Conservation (phyloP, 2,797 vertebrate genomes). For the Simalia tracyae region DNA sequence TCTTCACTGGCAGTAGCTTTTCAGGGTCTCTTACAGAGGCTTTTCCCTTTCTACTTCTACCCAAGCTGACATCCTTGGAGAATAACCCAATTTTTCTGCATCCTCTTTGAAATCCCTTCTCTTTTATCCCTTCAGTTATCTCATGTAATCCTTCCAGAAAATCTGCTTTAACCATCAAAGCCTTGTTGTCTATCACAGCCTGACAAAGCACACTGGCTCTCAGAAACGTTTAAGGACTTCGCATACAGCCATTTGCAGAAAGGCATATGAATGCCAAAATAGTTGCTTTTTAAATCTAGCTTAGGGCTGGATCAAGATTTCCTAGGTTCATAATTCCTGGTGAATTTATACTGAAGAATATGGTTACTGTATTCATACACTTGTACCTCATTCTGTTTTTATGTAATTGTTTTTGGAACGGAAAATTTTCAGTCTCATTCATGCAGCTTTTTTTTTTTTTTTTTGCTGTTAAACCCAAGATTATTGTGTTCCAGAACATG, state of each 20-base stretch:
- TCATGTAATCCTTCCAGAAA: not conserved
- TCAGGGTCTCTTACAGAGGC: not conserved
- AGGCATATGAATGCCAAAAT: not conserved
- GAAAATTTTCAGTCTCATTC: not conserved
- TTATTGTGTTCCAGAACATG: slow-evolving; percentile 6
- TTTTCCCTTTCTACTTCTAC: not conserved
- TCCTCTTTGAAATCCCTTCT: not conserved
- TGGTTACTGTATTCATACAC: not conserved
- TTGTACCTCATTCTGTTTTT: not conserved
- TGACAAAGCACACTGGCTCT: not conserved
- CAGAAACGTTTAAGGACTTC: not conserved
- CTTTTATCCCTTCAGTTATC: not conserved
- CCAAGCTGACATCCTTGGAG: not conserved
- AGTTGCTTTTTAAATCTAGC: not conserved
- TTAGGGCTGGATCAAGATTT: not conserved
- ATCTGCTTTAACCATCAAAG: not conserved
- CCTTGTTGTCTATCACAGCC: not conserved
- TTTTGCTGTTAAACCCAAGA: not conserved
- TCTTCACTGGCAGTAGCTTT: not conserved
- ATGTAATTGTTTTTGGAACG: not conserved
- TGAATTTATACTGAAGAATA: not conserved
- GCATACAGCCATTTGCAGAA: not conserved
- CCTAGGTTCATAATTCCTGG: not conserved
- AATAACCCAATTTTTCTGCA: not conserved
- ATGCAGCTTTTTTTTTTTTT: not conserved